Conservation (phyloP, 1,140 invertebrate species). For the Caenorhabditis tropicalis region DNA sequence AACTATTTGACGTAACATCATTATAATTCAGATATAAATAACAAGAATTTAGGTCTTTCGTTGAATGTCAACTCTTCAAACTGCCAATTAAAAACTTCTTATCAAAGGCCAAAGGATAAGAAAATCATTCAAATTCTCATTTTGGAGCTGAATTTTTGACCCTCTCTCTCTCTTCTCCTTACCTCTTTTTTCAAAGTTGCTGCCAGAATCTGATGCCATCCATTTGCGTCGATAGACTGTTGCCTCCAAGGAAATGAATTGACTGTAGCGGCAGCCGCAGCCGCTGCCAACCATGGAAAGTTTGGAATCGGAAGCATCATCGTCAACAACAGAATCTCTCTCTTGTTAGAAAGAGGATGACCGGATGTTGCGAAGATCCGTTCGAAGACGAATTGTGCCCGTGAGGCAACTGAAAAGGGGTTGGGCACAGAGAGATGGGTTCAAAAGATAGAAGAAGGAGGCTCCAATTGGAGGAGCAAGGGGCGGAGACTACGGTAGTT, state of each 20-base stretch:
- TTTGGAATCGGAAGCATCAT: slow-evolving; percentile 26
- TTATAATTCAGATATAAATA: too few relatives aligned
- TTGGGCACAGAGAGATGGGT: slow-evolving; percentile 6
- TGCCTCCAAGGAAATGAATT: background rate
- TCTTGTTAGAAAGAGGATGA: background rate
- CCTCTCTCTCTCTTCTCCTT: background rate
- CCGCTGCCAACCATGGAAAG: slow-evolving; percentile 16
- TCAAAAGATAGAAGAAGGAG: background rate
- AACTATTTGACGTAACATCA: too few relatives aligned
- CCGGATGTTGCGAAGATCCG: background rate
- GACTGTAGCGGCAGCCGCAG: background rate
- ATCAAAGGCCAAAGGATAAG: too few relatives aligned
- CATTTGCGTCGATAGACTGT: background rate
- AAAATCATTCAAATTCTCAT: too few relatives aligned
- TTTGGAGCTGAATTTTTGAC: background rate
- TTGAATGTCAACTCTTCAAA: too few relatives aligned
- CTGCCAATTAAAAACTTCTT: too few relatives aligned
- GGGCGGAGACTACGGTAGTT: slow-evolving; percentile 32
- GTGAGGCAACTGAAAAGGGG: background rate
- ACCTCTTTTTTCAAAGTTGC: slow-evolving; percentile 21
- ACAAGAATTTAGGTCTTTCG: too few relatives aligned
- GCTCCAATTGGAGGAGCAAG: background rate
- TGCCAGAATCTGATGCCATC: background rate
- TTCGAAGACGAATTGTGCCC: slow-evolving; percentile 41
- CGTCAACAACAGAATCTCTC: background rate